Conservation (phyloP, 2,888 invertebrate species). For the Heliconius ethilla region DNA sequence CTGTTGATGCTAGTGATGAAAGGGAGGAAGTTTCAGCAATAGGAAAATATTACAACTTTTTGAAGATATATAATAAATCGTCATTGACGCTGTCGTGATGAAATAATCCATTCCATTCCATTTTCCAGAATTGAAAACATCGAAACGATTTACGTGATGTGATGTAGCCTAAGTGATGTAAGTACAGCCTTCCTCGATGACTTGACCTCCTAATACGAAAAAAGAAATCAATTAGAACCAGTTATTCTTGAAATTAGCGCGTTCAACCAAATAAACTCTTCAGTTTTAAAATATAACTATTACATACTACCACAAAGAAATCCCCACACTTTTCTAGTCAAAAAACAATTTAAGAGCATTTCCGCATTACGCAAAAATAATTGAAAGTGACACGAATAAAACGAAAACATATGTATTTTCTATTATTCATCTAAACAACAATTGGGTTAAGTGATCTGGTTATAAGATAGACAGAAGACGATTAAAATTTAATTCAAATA, state of each 20-base stretch:
- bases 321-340: background rate
- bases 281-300: too few relatives aligned
- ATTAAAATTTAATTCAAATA: background rate
- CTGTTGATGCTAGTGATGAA: conserved; percentile 37
- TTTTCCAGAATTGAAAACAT: background rate
- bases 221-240: too few relatives aligned
- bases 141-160: background rate
- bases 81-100: background rate
- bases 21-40: conserved; percentile 32
- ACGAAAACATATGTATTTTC: conserved; percentile 37
- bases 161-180: too few relatives aligned
- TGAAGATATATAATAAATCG: background rate
- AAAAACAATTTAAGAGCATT: conserved; percentile 4
- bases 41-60: background rate
- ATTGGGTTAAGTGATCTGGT: conserved; percentile 34
- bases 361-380: conserved; percentile 32
- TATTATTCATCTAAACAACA: conserved; percentile 30
- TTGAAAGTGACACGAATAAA: conserved; percentile 39
- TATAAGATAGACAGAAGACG: background rate
- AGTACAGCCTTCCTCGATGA: background rate
- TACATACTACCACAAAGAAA: background rate
- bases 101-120: too few relatives aligned
- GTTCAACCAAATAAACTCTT: background rate
- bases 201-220: background rate
- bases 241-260: too few relatives aligned